Evolutionary conservation across 2,888 invertebrate species (phyloP), one percentile per base, ranked within the genome.

Genomic region (Venustoraphidia nigricollis): DNA sequence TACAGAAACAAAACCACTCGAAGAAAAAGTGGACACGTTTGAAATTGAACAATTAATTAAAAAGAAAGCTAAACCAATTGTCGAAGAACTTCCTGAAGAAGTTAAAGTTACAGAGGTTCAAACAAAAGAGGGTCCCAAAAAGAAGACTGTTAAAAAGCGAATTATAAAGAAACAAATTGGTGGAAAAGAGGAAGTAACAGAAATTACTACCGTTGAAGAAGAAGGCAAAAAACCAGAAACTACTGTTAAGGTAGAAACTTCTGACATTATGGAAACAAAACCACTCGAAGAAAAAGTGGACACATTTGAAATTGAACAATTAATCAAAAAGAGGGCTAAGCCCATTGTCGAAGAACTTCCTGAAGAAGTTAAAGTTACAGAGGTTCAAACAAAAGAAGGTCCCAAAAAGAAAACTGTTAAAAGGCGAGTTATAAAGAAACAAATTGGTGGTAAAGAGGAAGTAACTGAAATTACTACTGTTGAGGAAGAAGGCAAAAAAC

Each of bases 391-490:
- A 10, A 64, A 44, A 54, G 61, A 48, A 57, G 68, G 56, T 51
- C 59, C 56, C 47, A 55, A 57, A 0, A 59, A 60, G 53, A 52
- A 49, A 60, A 61, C 66, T 34, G 53, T 67, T 3, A 69, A 64
- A 51, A 71, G 68, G 10, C 66, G 67, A 48, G 58, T 66, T 2
- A 70, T 73, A 10, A 71, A 69, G 52, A 71, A 71, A 54, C 60
- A 64, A 2, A 57, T 63, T 43, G 65, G 61, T 51, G 52, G 59
- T 40, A 64, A 63, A 56, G 59, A 61, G 51, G 64, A 63, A 56
- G 57, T 56, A 13, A 58, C 66, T 10, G 61, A 64, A 55, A 62
- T 64, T 36, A 47, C 57, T 4, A 64, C 60, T 0, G 55, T 60
- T 10, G 58, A 63, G 48, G 61, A 62, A 52, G 62, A 62, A 34